A percentile compares a stretch with the other conserved stretches of the same genome.
These are phyloP conservation scores for Nansenia antarctica DNA, from an alignment of 2,113 vertebrate species.

Conservation along the genomic window DNA sequence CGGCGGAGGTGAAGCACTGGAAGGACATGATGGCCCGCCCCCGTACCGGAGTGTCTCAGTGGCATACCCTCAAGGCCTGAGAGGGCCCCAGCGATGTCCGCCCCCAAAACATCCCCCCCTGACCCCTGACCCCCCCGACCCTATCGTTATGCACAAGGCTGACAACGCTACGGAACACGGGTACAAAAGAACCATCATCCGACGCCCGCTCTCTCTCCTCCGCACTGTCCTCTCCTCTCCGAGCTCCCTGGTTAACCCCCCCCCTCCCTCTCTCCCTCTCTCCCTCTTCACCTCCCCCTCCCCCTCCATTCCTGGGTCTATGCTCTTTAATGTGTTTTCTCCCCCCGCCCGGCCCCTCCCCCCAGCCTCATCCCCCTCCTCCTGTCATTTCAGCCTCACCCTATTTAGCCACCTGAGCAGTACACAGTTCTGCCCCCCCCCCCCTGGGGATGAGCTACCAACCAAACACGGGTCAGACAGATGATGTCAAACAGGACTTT, in stretches of 20 bases:
- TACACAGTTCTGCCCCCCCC: slow-evolving; percentile 46
- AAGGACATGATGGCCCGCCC: slow-evolving; percentile 98
- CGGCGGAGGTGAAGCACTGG: slow-evolving; percentile 98
- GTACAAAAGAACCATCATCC: slow-evolving; percentile 82
- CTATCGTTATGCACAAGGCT: slow-evolving; percentile 82
- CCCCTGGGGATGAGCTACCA: slow-evolving; percentile 41
- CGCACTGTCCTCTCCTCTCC: slow-evolving; percentile 35
- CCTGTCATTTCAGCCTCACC: background rate
- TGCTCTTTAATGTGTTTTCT: background rate
- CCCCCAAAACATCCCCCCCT: no score
- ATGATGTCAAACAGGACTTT: slow-evolving; percentile 24
- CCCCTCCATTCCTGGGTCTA: slow-evolving; percentile 19
- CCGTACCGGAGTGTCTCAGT: slow-evolving; percentile 93
- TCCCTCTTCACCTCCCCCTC: slow-evolving; percentile 26
- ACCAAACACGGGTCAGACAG: slow-evolving; percentile 56
- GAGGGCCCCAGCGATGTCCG: slow-evolving; percentile 54
- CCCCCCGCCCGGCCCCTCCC: background rate
- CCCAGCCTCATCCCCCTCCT: slow-evolving; percentile 31
- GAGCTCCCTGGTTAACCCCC: slow-evolving; percentile 45
- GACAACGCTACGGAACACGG: slow-evolving; percentile 78
- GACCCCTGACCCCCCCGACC: background rate
- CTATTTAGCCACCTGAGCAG: slow-evolving; percentile 40
- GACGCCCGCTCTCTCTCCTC: slow-evolving; percentile 53
- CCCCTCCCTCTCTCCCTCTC: slow-evolving; percentile 15
- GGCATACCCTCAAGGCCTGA: slow-evolving; percentile 98